Percentiles rank a stretch among this genome's conserved stretches.
phyloP scores from a whole-genome alignment of 2,113 vertebrate genomes.

The Dicrurus megarhynchus region DNA sequence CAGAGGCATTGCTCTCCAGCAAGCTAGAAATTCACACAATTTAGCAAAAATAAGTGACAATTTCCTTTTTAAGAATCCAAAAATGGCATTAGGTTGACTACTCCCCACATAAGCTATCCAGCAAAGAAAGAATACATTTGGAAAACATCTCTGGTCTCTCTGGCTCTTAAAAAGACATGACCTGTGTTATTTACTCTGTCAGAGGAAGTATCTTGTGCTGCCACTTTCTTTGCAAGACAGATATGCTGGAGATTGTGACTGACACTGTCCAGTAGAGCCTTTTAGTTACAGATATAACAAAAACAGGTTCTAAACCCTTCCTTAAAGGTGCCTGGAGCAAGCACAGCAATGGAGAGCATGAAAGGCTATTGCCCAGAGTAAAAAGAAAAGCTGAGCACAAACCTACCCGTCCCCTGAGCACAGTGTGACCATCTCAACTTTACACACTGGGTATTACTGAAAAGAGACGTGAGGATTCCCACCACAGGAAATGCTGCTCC shows the following conservation, averaged over 20 bases:
- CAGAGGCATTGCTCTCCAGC: not conserved
- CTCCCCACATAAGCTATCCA: not conserved
- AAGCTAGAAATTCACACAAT: not conserved
- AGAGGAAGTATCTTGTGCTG: not conserved
- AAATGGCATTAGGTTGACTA: not conserved
- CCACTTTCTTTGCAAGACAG: not conserved
- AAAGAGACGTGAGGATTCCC: not conserved
- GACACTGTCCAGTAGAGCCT: not conserved
- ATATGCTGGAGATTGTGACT: not conserved
- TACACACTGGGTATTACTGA: not conserved
- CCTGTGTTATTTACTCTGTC: not conserved
- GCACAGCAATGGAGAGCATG: not conserved
- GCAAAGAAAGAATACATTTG: not conserved
- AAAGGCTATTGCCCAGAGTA: not conserved
- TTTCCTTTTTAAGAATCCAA: not conserved
- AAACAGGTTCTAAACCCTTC: not conserved
- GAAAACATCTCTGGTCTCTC: not conserved
- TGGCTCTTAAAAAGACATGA: not conserved
- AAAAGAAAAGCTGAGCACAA: not conserved
- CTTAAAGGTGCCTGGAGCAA: not conserved
- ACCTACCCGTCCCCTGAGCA: rapidly evolving
- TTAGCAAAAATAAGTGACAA: not conserved
- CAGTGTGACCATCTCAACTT: not conserved
- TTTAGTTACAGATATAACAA: not conserved
- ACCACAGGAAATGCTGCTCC: not conserved